These are phyloP conservation scores for Gymnosoma rotundatum DNA, from an alignment of 2,888 invertebrate species.

Conservation along the genomic window DNA sequence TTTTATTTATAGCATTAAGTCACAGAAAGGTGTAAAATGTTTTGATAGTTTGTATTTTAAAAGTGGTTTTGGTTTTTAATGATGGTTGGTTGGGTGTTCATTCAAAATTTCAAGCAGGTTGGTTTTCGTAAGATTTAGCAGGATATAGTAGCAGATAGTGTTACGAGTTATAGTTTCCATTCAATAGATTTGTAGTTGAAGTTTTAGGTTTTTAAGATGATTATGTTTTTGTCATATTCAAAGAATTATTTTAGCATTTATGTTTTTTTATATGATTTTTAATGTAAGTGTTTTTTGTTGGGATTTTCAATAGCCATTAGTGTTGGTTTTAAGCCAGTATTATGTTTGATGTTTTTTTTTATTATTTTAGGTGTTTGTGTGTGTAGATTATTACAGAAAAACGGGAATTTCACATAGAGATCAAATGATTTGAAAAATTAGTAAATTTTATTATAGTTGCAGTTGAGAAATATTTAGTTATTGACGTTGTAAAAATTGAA, in stretches of 20 bases:
- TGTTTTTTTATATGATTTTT: background rate
- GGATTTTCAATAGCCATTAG: slow-evolving; percentile 38
- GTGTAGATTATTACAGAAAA: background rate
- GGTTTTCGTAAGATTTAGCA: slow-evolving; percentile 6
- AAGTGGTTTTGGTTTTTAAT: slow-evolving; percentile 25
- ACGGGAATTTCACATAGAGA: slow-evolving; percentile 34
- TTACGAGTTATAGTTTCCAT: slow-evolving; percentile 39
- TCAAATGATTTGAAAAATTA: slow-evolving; percentile 43
- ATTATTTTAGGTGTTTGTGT: slow-evolving; percentile 36
- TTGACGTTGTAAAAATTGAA: slow-evolving; percentile 47
- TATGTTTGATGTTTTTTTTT: slow-evolving; percentile 18
- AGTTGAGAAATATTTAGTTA: slow-evolving; percentile 66
- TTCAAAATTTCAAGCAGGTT: slow-evolving; percentile 54
- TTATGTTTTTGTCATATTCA: background rate
- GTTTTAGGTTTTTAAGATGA: slow-evolving; percentile 26
- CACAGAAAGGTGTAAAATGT: slow-evolving; percentile 46
- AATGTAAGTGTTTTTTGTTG: slow-evolving; percentile 30
- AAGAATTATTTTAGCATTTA: background rate
- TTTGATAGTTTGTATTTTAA: slow-evolving; percentile 20
- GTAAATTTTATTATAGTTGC: slow-evolving; percentile 55
- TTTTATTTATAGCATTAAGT: slow-evolving; percentile 5
- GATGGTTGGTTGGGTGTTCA: slow-evolving; percentile 49
- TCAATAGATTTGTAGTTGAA: slow-evolving; percentile 40
- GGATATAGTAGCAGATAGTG: slow-evolving; percentile 31
- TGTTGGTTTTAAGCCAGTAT: slow-evolving; percentile 46